Base-by-base conservation (phyloP, 1,140 invertebrate genomes). In the Sitodiplosis mosellana region DNA sequence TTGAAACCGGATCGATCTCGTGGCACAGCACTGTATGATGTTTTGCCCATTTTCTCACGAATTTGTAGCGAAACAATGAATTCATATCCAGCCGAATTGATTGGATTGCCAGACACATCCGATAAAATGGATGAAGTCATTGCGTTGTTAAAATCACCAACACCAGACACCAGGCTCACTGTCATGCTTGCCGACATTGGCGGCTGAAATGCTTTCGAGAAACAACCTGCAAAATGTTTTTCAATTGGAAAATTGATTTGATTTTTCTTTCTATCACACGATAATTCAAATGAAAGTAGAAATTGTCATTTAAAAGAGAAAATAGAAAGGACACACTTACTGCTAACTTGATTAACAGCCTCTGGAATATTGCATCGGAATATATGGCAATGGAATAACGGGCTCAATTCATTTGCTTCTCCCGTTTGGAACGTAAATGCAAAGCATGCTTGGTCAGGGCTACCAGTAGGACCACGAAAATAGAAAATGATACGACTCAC, bases 311-410 rank as follows among this genome's bases (percentile, higher is more conserved):
- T 38, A 14, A 5, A 27, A 27, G 27, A 3, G 10, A 27, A 27
- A 27, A 27, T 27, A 10, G 10, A 5, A 10, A 27, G 27, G 27
- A 27, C 7, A 14, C 15, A 12, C 70, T 71, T 60, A 76, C 73
- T 70, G 48, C 71, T 75, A 52, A 83, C 85, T 74, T 78, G 72
- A 41, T 69, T 70, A 33, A 97, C 92, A n/a, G 90, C 90, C 70
- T 98, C 92, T n/a, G 85, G 80, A 59, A 92, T 85, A 62, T 93
- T 85, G 70, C 93, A 97, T 51, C 90, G 76, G 68, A 97, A 99
- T 21, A 95, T 87, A 70, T 95, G 90, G 69, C 93, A 97, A 65
- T 95, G 87, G 68, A 94, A 94, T 43, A 96, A 83, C 34, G 85
- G 80, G 8, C 81, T 81, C 27, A 27, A 27, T 61, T 92, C 87